Evolutionary conservation across 2,797 vertebrate species (phyloP).

Genomic region (Rhyacichthys aspro): DNA sequence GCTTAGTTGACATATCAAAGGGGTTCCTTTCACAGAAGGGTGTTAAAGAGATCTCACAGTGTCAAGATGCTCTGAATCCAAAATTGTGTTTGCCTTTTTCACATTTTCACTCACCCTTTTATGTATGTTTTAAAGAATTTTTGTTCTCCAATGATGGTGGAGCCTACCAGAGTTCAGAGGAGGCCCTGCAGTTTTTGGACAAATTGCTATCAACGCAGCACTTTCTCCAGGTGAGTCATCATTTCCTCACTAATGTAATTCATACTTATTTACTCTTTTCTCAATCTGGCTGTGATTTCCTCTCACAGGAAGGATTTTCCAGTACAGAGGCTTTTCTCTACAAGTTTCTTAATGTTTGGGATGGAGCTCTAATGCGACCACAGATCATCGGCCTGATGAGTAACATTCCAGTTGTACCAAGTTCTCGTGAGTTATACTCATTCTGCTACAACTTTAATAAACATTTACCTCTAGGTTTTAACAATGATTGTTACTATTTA

Average conservation of each 20-base stretch:
- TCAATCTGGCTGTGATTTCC: conserved; percentile 17
- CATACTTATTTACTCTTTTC: not conserved
- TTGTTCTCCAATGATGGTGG: conserved; percentile 81
- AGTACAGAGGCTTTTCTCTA: conserved; percentile 90
- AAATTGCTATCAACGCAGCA: conserved; percentile 82
- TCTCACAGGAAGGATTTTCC: conserved; percentile 88
- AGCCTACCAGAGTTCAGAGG: conserved; percentile 66
- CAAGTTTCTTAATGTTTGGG: conserved; percentile 90
- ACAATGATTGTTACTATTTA: not conserved
- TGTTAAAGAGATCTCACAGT: conserved; percentile 29
- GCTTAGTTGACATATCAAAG: conserved; percentile 48
- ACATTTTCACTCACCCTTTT: conserved; percentile 7
- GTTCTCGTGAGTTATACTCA: conserved; percentile 79
- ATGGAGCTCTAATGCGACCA: conserved; percentile 83
- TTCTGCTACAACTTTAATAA: not conserved
- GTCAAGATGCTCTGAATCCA: conserved; percentile 7
- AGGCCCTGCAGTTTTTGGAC: conserved; percentile 83
- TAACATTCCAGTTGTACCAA: conserved; percentile 86
- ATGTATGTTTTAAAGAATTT: conserved; percentile 80
- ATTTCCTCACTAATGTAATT: not conserved
- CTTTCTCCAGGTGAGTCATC: conserved; percentile 88
- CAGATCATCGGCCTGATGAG: conserved; percentile 88
- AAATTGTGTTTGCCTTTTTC: conserved; percentile 23
- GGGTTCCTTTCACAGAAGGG: not conserved
- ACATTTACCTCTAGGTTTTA: not conserved